Evolutionary conservation across 2,113 vertebrate genomes (phyloP).

Genomic region (Felis catus): DNA sequence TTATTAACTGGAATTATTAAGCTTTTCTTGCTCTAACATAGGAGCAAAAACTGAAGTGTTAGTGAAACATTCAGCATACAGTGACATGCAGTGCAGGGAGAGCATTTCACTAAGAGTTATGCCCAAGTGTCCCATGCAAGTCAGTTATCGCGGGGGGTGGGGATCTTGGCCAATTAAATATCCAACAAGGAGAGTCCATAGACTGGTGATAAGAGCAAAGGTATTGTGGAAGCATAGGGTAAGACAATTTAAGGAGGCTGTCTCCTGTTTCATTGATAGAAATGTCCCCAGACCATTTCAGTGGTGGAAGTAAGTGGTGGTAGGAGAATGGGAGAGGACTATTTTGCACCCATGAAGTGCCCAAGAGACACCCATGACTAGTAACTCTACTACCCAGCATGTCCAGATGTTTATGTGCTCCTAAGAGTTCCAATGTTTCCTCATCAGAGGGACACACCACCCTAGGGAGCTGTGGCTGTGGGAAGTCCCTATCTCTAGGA

Average conservation of each 20-base stretch:
- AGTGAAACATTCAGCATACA: background rate
- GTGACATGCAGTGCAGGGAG: background rate
- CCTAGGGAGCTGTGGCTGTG: background rate
- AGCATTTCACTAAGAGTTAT: too few relatives aligned
- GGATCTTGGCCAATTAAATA: background rate
- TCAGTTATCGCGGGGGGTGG: background rate
- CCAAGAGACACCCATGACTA: background rate
- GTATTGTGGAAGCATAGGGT: too few relatives aligned
- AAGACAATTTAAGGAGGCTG: background rate
- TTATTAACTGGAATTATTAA: background rate
- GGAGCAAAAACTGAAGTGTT: background rate
- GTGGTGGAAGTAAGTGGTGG: background rate
- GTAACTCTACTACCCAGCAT: background rate
- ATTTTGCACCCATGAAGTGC: too few relatives aligned
- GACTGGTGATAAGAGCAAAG: background rate
- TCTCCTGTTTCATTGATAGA: background rate
- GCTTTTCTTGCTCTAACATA: background rate
- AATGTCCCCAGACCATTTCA: background rate
- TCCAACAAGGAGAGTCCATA: background rate
- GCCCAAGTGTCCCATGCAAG: background rate
- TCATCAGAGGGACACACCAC: background rate
- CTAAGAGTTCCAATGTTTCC: background rate
- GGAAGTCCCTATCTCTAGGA: background rate
- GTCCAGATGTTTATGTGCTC: background rate
- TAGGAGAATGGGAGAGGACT: background rate